Base-by-base conservation (phyloP, 1,140 invertebrate species). In the Wasmannia auropunctata region DNA sequence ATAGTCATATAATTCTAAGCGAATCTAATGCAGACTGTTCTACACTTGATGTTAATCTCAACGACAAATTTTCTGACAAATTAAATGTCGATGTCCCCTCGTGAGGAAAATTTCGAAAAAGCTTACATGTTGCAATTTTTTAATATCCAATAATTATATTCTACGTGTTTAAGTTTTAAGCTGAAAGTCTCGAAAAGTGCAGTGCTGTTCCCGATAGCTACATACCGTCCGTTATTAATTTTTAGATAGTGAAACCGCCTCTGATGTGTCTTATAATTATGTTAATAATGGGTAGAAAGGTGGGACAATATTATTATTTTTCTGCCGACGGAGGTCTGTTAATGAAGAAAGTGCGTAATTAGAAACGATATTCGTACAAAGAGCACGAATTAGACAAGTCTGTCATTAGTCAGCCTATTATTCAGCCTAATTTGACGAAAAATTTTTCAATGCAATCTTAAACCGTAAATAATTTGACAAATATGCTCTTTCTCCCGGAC, bases 261-360 rank as follows among this genome's bases (percentile, higher is more conserved):
- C 4, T 31, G 1, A 28, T 58, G 16, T 37, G 4, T 72, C 25
- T 22, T 31, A 58, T 74, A 74, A 83, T 83, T 83, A 83, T 58
- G 14, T 43, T 74, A 74, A 83, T 83, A 83, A 83, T 74, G 10
- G 37, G 10, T 72, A 58, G 67, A 83, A 60, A 83, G 51, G 28
- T 60, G 40, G 37, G 16, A 46, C 37, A 54, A 46, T 74, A 83
- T 74, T 81, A 70, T 77, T 79, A 83, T 25, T 74, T 58, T 83
- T n/a, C 72, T 72, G 19, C 1, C 49, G 65, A 58, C 34, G 14
- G 56, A 37, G 37, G 51, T 56, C 60, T 49, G n/a, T 40, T 58
- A 31, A 31, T 37, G 37, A 74, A 37, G 79, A 83, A 83, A 83
- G 67, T 72, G 43, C 19, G 40, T 16, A 72, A 83, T 83, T 83